Evolutionary conservation across 53 echinoderm and acorn worm genomes (phyloP).

Genomic region (Crossaster papposus): DNA sequence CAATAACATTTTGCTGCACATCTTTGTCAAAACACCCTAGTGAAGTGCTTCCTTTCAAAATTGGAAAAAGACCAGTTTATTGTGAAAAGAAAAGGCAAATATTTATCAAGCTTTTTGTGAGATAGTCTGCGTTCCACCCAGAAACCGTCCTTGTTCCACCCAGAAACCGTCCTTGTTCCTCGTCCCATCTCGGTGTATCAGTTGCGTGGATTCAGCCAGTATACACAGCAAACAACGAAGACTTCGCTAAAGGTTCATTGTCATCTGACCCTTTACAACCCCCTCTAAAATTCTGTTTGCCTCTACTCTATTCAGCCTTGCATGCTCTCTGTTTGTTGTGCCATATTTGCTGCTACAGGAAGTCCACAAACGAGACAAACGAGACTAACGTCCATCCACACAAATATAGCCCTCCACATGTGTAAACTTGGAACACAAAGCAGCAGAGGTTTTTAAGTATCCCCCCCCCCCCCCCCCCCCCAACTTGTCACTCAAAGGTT

Average conservation of each 20-base stretch:
- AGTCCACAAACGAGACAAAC: conserved; percentile 31
- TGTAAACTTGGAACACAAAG: conserved; percentile 30
- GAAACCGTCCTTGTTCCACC: not conserved
- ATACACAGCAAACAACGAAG: not conserved
- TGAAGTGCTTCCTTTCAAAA: too few relatives aligned
- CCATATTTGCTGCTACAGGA: conserved; percentile 26
- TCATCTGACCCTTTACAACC: conserved; percentile 22
- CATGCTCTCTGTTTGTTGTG: conserved; percentile 55
- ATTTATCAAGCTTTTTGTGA: not conserved
- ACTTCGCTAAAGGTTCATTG: conserved; percentile 46
- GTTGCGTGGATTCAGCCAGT: not conserved
- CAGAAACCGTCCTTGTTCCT: not conserved
- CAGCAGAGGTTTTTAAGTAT: not conserved
- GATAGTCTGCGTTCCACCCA: not conserved
- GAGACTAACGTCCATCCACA: conserved; percentile 25
- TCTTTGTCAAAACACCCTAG: too few relatives aligned
- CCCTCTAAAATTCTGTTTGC: conserved; percentile 15
- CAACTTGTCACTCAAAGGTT: conserved; percentile 42
- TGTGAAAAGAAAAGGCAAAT: not conserved
- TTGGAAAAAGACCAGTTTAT: too few relatives aligned
- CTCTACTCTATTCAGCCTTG: conserved; percentile 22
- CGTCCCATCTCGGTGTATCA: not conserved
- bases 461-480: too few relatives aligned
- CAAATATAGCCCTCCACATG: not conserved
- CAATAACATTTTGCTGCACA: too few relatives aligned